Base-by-base conservation (phyloP, 1,140 invertebrate genomes). In the Drosophila punjabiensis region DNA sequence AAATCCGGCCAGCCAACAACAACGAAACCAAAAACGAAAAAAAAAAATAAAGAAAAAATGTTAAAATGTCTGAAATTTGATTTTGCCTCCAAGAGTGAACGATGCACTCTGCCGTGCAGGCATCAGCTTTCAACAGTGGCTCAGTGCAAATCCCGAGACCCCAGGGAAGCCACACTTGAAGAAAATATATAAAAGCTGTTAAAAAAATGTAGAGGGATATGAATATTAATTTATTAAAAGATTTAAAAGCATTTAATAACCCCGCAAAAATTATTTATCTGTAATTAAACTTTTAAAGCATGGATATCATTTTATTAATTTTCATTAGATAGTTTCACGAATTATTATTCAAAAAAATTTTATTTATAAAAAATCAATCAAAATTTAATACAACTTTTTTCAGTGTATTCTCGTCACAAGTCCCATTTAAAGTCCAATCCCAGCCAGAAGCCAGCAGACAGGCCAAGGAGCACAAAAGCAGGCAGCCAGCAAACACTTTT, bases 51-150 rank as follows among this genome's bases (percentile, higher is more conserved):
- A 37, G 71, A 70, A 28, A 47, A 64, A 75, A 76, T 66, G 53
- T 80, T 56, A 79, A 77, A 87, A 86, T 67, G 79, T 64, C 62
- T 76, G 76, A 87, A 88, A 86, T 87, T 86, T 87, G 79, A 87
- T 87, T 86, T 86, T 82, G 62, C 68, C 59, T 68, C 62, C 69
- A 65, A 79, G 80, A 76, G 75, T 28, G 61, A 55, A 73, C 64
- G 62, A 65, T 77, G 78, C 67, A 71, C 75, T 74, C 60, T 82
- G 43, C 48, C 76, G 70, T 60, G 63, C 58, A 61, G 63, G 65
- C 63, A 50, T 71, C 59, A 30, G 76, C 75, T 56, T 73, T 52
- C 68, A 62, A 69, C 55, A 52, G 32, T 8, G 39, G 55, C 55
- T 74, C 71, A 41, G 30, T 52, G 35, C 13, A 60, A 74, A 53